Evolutionary conservation across 2,888 invertebrate genomes (phyloP).

Genomic region (Drosophila bunnanda): DNA sequence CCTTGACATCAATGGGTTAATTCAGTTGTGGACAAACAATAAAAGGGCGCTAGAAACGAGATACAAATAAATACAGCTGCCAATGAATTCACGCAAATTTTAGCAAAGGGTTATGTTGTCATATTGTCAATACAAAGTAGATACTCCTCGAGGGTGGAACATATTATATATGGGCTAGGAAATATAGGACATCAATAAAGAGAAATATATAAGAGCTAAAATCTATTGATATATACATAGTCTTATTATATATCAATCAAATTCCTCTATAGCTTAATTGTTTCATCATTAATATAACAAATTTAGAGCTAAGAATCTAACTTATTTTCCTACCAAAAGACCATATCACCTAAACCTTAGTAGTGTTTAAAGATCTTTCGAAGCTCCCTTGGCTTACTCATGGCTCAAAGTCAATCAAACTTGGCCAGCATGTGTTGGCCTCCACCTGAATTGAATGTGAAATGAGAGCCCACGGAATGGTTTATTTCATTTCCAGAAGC

Average conservation of each 20-base stretch:
- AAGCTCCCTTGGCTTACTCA: constrained; percentile 14
- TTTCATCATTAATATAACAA: neutral
- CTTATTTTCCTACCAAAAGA: neutral
- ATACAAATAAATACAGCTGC: constrained; percentile 62
- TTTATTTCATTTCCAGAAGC: constrained; percentile 37
- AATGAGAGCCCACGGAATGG: constrained; percentile 45
- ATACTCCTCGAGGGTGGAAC: neutral
- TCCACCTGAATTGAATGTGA: constrained; percentile 48
- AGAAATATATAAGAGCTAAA: neutral
- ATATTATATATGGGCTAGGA: neutral
- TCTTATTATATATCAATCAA: no score
- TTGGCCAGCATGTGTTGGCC: constrained; percentile 47
- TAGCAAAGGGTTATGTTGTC: neutral
- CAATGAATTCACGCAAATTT: constrained; percentile 22
- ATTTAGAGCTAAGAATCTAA: neutral
- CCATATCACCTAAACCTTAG: neutral
- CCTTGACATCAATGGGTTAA: constrained; percentile 43
- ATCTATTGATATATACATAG: no score
- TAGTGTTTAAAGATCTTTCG: neutral
- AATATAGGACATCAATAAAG: neutral
- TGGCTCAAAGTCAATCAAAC: constrained; percentile 16
- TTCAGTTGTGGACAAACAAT: constrained; percentile 51
- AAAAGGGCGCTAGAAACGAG: constrained; percentile 43
- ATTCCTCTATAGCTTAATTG: no score
- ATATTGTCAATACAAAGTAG: neutral